These are phyloP conservation scores for Gymnocypris eckloni DNA, from an alignment of 2,797 vertebrate species.

Conservation along the genomic window DNA sequence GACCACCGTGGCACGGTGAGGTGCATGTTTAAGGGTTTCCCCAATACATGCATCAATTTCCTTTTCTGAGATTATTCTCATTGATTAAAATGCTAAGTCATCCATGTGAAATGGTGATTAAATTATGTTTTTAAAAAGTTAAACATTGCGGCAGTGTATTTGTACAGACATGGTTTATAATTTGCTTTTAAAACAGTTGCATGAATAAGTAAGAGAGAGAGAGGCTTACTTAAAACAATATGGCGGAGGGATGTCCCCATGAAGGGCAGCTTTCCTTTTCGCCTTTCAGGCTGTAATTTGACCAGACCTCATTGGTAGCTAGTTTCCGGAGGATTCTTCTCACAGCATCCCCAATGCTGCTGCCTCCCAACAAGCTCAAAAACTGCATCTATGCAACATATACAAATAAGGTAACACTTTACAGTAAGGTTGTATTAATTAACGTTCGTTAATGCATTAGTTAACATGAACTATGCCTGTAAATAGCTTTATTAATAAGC, in stretches of 20 bases:
- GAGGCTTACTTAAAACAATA: constrained; percentile 40
- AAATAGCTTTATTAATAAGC: too few species aligned
- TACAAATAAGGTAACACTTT: background rate
- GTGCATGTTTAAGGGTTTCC: constrained; percentile 35
- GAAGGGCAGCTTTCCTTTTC: too few species aligned
- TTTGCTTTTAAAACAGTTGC: constrained; percentile 13
- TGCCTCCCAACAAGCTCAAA: constrained; percentile 31
- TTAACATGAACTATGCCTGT: too few species aligned
- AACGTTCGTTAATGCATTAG: too few species aligned
- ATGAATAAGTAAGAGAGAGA: constrained; percentile 7
- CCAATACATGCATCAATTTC: constrained; percentile 23
- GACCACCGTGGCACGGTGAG: background rate
- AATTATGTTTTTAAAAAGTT: constrained; percentile 26
- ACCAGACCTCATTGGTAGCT: too few species aligned
- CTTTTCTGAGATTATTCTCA: background rate
- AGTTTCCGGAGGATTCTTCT: constrained; percentile 20
- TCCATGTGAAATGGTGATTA: constrained; percentile 13
- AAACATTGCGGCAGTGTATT: constrained; percentile 17
- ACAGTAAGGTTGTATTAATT: too few species aligned
- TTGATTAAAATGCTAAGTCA: background rate
- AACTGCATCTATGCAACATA: constrained; percentile 14
- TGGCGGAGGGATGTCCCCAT: constrained; percentile 1
- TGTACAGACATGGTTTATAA: background rate
- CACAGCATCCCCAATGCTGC: constrained; percentile 25
- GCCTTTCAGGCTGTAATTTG: too few species aligned